phyloP scores from a whole-genome alignment of 2,888 invertebrate genomes.

The Ectropis crepuscularia region DNA sequence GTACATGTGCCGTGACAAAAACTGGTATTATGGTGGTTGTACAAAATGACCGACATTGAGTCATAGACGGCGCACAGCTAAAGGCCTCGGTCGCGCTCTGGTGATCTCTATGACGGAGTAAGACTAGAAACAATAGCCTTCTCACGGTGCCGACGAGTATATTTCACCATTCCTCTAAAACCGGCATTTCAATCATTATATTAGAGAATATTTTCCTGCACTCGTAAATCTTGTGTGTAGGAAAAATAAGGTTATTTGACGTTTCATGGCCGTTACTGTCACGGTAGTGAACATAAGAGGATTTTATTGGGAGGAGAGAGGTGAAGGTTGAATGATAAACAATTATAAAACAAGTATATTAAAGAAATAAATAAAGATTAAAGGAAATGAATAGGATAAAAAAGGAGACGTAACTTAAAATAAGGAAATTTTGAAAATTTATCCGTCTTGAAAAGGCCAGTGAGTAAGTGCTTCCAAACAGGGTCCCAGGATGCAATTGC shows the following conservation, averaged over 20 bases:
- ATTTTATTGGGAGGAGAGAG: too few species aligned
- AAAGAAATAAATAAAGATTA: too few species aligned
- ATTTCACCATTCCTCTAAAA: slow-evolving; percentile 56
- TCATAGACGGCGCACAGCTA: slow-evolving; percentile 54
- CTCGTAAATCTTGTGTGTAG: slow-evolving; percentile 28
- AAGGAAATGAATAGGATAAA: too few species aligned
- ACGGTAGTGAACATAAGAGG: too few species aligned
- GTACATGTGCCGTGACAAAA: slow-evolving; percentile 26
- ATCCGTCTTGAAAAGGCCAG: too few species aligned
- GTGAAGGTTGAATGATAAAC: too few species aligned
- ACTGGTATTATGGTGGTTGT: slow-evolving; percentile 23
- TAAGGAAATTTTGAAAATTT: too few species aligned
- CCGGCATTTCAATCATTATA: slow-evolving; percentile 36
- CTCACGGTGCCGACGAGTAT: slow-evolving; percentile 58
- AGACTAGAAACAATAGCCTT: slow-evolving; percentile 68
- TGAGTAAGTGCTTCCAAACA: too few species aligned
- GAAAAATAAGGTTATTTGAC: slow-evolving; percentile 24
- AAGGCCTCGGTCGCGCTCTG: slow-evolving; percentile 67
- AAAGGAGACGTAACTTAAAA: too few species aligned
- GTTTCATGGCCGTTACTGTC: slow-evolving; percentile 46
- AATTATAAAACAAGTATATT: too few species aligned
- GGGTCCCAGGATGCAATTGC: too few species aligned
- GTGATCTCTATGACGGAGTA: slow-evolving; percentile 63
- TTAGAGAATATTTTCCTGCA: slow-evolving; percentile 43
- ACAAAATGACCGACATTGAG: slow-evolving; percentile 45